Conservation (phyloP, 2,888 invertebrate species). For the Lumbricus terrestris region DNA sequence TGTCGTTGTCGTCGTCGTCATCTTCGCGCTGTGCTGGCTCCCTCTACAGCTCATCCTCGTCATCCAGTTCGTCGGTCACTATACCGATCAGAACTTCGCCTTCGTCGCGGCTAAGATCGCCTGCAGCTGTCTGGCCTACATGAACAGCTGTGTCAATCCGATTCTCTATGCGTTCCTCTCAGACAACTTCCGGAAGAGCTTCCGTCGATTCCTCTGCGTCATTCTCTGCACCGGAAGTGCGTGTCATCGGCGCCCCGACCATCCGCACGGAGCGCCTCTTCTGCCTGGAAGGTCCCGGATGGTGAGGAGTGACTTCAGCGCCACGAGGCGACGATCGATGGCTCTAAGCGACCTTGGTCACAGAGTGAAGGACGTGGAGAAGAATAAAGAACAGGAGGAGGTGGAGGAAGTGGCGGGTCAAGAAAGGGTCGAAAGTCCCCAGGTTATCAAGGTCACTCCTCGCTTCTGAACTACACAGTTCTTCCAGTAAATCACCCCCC, state of each 20-base stretch:
- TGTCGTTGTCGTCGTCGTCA: conserved; percentile 86
- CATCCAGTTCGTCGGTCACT: conserved; percentile 77
- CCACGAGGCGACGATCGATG: not conserved
- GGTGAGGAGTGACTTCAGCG: not conserved
- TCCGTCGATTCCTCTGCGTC: conserved; percentile 60
- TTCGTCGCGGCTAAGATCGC: conserved; percentile 50
- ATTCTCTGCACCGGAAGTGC: conserved; percentile 64
- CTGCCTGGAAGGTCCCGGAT: not conserved
- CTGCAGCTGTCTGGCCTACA: conserved; percentile 70
- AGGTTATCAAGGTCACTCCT: not conserved
- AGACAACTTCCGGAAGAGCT: conserved; percentile 89
- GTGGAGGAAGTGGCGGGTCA: not conserved
- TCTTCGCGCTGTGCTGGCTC: conserved; percentile 90
- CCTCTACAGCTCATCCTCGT: conserved; percentile 77
- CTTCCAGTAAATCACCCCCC: not conserved
- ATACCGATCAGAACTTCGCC: conserved; percentile 63
- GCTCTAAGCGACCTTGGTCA: not conserved
- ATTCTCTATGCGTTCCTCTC: conserved; percentile 90
- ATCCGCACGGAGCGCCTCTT: not conserved
- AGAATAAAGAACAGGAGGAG: too few relatives aligned
- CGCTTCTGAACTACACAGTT: not conserved
- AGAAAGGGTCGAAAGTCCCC: not conserved
- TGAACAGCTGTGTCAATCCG: conserved; percentile 92
- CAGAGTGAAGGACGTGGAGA: not conserved
- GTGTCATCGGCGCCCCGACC: not conserved